These are phyloP conservation scores for Saturnia japonica DNA, from an alignment of 2,888 invertebrate genomes.

Conservation along the genomic window DNA sequence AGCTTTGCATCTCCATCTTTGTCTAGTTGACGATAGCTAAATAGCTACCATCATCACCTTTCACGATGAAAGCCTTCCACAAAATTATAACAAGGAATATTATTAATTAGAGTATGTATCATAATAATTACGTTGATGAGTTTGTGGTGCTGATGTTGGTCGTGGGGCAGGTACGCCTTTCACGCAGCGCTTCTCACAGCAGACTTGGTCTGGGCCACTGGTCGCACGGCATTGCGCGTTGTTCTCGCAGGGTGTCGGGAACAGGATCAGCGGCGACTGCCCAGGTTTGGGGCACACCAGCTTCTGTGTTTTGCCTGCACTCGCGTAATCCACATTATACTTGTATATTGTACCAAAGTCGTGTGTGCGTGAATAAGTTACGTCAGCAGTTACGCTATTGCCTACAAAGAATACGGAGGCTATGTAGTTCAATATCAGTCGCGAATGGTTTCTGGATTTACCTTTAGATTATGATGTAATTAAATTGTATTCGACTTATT, in stretches of 20 bases:
- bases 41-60: no score
- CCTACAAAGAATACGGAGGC: slow-evolving; percentile 46
- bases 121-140: slow-evolving; percentile 69
- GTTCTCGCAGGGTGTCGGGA: slow-evolving; percentile 73
- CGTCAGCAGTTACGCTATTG: slow-evolving; percentile 50
- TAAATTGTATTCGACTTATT: neutral
- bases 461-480: neutral
- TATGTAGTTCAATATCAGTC: slow-evolving; percentile 46
- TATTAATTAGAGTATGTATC: no score
- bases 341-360: slow-evolving; percentile 43
- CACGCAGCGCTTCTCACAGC: slow-evolving; percentile 81
- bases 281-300: slow-evolving; percentile 70
- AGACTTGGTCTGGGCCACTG: slow-evolving; percentile 72
- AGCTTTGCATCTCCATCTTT: no score
- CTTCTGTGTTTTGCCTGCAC: slow-evolving; percentile 69
- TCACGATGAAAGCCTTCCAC: no score
- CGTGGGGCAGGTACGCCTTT: slow-evolving; percentile 83
- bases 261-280: slow-evolving; percentile 60
- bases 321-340: slow-evolving; percentile 53
- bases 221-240: slow-evolving; percentile 70
- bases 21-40: no score
- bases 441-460: neutral
- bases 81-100: no score
- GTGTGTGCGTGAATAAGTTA: slow-evolving; percentile 50
- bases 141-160: slow-evolving; percentile 59